phyloP scores from a whole-genome alignment of 2,888 invertebrate genomes.

The Heliconius cydno region DNA sequence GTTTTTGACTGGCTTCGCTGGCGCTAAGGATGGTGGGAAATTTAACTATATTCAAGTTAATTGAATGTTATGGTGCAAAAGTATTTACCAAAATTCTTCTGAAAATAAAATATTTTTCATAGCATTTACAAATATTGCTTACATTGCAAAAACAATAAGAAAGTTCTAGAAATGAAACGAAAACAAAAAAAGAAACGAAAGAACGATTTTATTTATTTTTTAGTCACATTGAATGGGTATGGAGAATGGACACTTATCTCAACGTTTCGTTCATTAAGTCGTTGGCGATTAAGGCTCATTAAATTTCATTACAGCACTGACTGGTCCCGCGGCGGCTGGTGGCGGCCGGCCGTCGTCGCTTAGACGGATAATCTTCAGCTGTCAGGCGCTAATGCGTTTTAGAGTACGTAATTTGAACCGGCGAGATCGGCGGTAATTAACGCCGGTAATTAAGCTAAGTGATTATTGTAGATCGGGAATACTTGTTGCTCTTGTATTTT shows the following conservation, averaged over 20 bases:
- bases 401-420: conserved; percentile 84
- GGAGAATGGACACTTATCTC: conserved; percentile 73
- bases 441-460: conserved; percentile 82
- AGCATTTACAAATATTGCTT: no score
- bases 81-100: no score
- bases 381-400: conserved; percentile 83
- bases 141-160: conserved; percentile 33
- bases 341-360: conserved; percentile 71
- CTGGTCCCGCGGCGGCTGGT: conserved; percentile 59
- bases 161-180: conserved; percentile 24
- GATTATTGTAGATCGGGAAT: conserved; percentile 75
- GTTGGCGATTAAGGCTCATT: conserved; percentile 82
- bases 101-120: no score
- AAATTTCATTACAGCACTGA: conserved; percentile 79
- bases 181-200: conserved; percentile 25
- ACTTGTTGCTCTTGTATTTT: conserved; percentile 26
- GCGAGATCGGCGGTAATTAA: conserved; percentile 82
- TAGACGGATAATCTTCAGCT: conserved; percentile 83
- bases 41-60: no score
- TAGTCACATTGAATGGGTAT: conserved; percentile 58
- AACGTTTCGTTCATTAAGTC: conserved; percentile 80
- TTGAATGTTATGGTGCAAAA: no score
- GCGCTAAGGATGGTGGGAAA: no score
- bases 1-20: no score
- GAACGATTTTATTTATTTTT: conserved; percentile 18